phyloP scores from a whole-genome alignment of 2,113 vertebrate genomes.

The Oryzias celebensis region DNA sequence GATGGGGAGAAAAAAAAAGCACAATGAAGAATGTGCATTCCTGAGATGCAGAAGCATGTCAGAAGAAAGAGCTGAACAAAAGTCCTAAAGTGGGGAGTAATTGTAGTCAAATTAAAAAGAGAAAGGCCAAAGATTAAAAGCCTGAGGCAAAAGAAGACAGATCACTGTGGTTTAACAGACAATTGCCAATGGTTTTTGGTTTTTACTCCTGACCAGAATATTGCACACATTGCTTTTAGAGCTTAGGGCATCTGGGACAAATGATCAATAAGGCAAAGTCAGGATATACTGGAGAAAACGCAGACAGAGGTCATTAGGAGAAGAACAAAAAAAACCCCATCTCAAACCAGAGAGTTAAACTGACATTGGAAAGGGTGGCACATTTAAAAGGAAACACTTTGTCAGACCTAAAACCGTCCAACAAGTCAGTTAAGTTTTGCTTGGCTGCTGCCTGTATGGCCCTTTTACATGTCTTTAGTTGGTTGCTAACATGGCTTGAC shows the following conservation, averaged over 20 bases:
- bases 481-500: slow-evolving; percentile 59
- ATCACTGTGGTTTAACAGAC: slow-evolving; percentile 22
- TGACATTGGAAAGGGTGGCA: slow-evolving; percentile 13
- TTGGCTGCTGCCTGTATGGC: slow-evolving; percentile 55
- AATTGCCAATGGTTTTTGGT: slow-evolving; percentile 19
- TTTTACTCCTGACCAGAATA: slow-evolving; percentile 29
- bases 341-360: slow-evolving; percentile 1
- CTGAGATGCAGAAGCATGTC: slow-evolving; percentile 5
- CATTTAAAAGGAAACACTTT: slow-evolving; percentile 31
- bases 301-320: slow-evolving; percentile 1
- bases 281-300: slow-evolving; percentile 1
- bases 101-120: slow-evolving; percentile 12
- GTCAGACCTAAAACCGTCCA: slow-evolving; percentile 28
- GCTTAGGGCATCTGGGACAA: slow-evolving; percentile 21
- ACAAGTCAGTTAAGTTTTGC: slow-evolving; percentile 29
- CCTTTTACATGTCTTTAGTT: slow-evolving; percentile 56
- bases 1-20: slow-evolving; percentile 9
- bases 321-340: slow-evolving; percentile 11
- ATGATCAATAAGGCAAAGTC: slow-evolving; percentile 28
- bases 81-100: slow-evolving; percentile 5
- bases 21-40: slow-evolving; percentile 7
- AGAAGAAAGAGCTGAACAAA: neutral
- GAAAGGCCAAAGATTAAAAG: neutral
- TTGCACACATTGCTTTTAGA: slow-evolving; percentile 34
- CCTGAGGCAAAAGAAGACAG: slow-evolving; percentile 5